Percentiles rank a stretch among this genome's conserved stretches.
Evolutionary conservation across 2,888 invertebrate genomes (phyloP).

Genomic region (Stenchaetothrips biformis): DNA sequence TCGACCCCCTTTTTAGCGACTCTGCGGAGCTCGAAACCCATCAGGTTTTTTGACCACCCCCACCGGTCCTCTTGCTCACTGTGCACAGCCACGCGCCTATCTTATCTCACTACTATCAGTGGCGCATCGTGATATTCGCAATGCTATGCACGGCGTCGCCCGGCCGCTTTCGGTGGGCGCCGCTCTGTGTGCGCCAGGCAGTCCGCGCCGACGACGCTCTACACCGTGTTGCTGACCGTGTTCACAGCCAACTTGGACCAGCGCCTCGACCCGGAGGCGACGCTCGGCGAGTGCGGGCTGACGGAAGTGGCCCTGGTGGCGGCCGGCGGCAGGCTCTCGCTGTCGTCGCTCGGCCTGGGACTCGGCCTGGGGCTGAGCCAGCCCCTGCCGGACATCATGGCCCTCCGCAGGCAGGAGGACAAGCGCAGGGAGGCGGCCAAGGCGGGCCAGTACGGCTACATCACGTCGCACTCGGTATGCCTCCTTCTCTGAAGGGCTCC

Average conservation of each 20-base stretch:
- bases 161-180: neutral
- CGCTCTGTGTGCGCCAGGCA: neutral
- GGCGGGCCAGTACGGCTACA: conserved; percentile 35
- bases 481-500: too few relatives aligned
- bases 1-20: too few relatives aligned
- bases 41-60: too few relatives aligned
- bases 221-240: neutral
- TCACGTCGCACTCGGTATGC: conserved; percentile 28
- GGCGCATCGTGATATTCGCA: neutral
- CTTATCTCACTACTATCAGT: too few relatives aligned
- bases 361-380: neutral
- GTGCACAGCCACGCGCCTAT: too few relatives aligned
- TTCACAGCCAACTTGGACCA: conserved; percentile 55
- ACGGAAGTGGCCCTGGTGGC: conserved; percentile 58
- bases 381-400: conserved; percentile 52
- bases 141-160: neutral
- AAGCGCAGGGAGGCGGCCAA: conserved; percentile 50
- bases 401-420: conserved; percentile 54
- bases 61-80: too few relatives aligned
- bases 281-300: conserved; percentile 59
- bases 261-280: conserved; percentile 54
- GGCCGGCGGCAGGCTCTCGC: neutral
- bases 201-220: neutral
- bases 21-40: too few relatives aligned
- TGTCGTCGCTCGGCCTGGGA: neutral